Evolutionary conservation across 1,140 invertebrate species (phyloP).

Genomic region (Cryptotermes secundus): DNA sequence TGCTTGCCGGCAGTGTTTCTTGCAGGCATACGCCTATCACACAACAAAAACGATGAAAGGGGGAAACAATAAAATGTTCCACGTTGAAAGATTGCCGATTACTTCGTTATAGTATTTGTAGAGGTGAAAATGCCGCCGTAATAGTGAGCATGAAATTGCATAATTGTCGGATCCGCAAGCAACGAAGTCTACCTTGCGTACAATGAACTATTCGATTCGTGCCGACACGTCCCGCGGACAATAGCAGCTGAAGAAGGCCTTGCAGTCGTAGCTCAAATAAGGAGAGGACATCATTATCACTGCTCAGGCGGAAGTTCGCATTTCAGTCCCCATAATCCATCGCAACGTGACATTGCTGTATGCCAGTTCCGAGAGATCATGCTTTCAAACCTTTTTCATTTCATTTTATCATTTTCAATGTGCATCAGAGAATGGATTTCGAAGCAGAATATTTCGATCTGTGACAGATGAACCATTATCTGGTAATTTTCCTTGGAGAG

Average conservation of each 20-base stretch:
- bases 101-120: not conserved
- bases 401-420: not conserved
- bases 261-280: not conserved
- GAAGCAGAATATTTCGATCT: too few species aligned
- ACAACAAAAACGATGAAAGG: too few species aligned
- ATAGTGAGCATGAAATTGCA: not conserved
- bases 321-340: not conserved
- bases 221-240: not conserved
- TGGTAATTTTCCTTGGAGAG: too few species aligned
- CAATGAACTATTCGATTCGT: not conserved
- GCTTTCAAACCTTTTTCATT: not conserved
- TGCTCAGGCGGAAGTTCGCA: not conserved
- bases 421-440: too few species aligned
- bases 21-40: too few species aligned
- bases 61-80: too few species aligned
- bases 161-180: not conserved
- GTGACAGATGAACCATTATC: too few species aligned
- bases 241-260: not conserved
- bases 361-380: not conserved
- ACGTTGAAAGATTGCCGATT: too few species aligned
- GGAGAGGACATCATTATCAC: not conserved
- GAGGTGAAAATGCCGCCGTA: not conserved
- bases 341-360: not conserved
- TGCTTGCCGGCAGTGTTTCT: too few species aligned
- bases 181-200: not conserved